Evolutionary conservation across 2,797 vertebrate genomes (phyloP).

Genomic region (Antennarius maculatus): DNA sequence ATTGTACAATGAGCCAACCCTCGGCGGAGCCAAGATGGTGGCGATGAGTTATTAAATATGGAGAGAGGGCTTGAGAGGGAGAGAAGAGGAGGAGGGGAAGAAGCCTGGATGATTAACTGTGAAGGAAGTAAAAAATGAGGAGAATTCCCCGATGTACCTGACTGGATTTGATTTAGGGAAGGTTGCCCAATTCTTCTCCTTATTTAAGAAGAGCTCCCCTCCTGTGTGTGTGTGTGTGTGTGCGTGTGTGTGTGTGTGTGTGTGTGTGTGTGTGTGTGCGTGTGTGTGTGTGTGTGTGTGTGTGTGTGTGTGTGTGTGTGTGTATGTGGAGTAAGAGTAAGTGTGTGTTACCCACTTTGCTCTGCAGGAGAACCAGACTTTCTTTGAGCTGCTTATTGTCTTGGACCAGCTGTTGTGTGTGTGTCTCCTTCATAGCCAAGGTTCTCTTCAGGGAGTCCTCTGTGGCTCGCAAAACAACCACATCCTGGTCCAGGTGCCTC

Average conservation of each 20-base stretch:
- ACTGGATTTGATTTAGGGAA: conserved; percentile 79
- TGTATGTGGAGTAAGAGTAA: neutral
- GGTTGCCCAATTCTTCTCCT: conserved; percentile 69
- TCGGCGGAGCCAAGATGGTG: conserved; percentile 74
- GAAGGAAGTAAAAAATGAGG: conserved; percentile 78
- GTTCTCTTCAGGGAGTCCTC: conserved; percentile 71
- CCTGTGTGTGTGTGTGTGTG: conserved; percentile 25
- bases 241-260: conserved; percentile 7
- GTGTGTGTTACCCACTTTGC: conserved; percentile 62
- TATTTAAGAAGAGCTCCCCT: conserved; percentile 68
- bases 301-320: conserved; percentile 24
- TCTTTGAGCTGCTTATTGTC: conserved; percentile 65
- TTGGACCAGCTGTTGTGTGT: conserved; percentile 58
- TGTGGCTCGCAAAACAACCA: conserved; percentile 54
- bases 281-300: conserved; percentile 21
- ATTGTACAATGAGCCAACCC: conserved; percentile 73
- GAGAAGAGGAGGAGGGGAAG: conserved; percentile 61
- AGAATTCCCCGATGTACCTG: conserved; percentile 74
- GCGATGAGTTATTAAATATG: conserved; percentile 80
- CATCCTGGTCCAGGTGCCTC: conserved; percentile 61
- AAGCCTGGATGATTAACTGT: conserved; percentile 78
- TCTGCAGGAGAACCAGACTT: conserved; percentile 64
- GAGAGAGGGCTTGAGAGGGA: conserved; percentile 67
- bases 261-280: conserved; percentile 8
- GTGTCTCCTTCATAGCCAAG: conserved; percentile 66